Base-by-base conservation (phyloP, 2,113 vertebrate genomes). In the Anhinga rufa region DNA sequence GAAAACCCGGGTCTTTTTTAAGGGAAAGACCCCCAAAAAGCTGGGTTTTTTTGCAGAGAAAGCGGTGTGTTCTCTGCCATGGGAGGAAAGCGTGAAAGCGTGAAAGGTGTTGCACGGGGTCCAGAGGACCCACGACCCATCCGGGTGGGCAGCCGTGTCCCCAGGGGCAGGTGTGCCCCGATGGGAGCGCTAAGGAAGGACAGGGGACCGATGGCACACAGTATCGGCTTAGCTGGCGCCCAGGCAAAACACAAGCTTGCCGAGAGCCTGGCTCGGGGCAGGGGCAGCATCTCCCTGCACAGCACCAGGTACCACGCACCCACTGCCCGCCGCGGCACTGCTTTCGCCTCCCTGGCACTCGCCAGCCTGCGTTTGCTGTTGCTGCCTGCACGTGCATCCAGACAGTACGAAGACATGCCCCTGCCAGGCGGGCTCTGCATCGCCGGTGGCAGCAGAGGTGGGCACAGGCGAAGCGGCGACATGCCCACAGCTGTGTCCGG, bases 71-170 rank as follows among this genome's bases (percentile, higher is more conserved):
- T 44, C 32, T 31, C 48, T 54, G 57, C 38, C 25, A n/a, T 8
- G 11, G 38, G 40, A 61, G 31, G 42, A 14, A 40, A 40, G 38
- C 38, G 38, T 15, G 32, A 54, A 54, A 44, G 19, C 2, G 3
- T 15, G 9, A 40, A 72, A 72, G 18, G 14, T 44, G 55, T 36
- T 22, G 29, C 28, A 10, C 22, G 16, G n/a, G 12, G 11, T 8
- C 42, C 44, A 49, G 42, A 62, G 49, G 65, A 68, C 15, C 52
- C 32, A 32, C 1, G 1, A 12, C 32, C n/a, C 9, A 11, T 15
- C n/a, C 0, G 4, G 28, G 17, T 0, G 2, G 19, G 62, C 52
- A 14, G 25, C 40, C 3, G 1, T 16, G 24, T 24, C 42, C 12
- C 79, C 7, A 1, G 34, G 40, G 8, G 2, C 4, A 49, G 28